Percentiles rank a stretch among this genome's conserved stretches.
Evolutionary conservation across 2,888 invertebrate species (phyloP).

Genomic region (Chydorus sphaericus): DNA sequence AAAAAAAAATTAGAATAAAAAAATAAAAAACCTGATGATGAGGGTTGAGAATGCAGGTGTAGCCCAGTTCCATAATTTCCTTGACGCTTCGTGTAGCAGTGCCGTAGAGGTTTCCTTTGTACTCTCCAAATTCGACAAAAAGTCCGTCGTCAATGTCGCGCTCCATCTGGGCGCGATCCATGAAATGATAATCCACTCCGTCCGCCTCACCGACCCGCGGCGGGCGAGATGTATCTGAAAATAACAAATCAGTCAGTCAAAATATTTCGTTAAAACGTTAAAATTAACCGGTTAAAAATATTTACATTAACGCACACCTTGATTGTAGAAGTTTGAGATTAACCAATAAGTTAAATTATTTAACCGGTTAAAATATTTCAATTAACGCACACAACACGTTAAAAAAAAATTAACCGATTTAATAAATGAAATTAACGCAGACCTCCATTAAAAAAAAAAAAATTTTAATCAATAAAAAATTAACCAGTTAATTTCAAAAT

Average conservation of each 20-base stretch:
- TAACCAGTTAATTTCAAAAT: too few species aligned
- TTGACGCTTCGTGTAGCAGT: slow-evolving; percentile 82
- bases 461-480: too few species aligned
- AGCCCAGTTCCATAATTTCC: slow-evolving; percentile 64
- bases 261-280: too few species aligned
- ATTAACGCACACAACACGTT: too few species aligned
- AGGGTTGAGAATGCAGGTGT: slow-evolving; percentile 82
- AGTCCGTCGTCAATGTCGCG: slow-evolving; percentile 61
- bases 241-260: slow-evolving; percentile 10
- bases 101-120: slow-evolving; percentile 88
- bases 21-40: slow-evolving; percentile 59
- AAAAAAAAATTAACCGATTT: too few species aligned
- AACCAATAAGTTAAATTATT: too few species aligned
- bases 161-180: slow-evolving; percentile 72
- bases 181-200: slow-evolving; percentile 87
- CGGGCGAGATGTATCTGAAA: slow-evolving; percentile 82
- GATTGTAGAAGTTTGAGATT: too few species aligned
- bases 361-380: too few species aligned
- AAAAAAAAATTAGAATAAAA: neutral
- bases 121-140: slow-evolving; percentile 90
- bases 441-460: too few species aligned
- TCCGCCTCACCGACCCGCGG: slow-evolving; percentile 74
- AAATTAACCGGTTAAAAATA: too few species aligned
- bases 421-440: too few species aligned
- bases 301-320: too few species aligned